Conservation (phyloP, 2,113 vertebrate genomes). For the Copsychus sechellarum region DNA sequence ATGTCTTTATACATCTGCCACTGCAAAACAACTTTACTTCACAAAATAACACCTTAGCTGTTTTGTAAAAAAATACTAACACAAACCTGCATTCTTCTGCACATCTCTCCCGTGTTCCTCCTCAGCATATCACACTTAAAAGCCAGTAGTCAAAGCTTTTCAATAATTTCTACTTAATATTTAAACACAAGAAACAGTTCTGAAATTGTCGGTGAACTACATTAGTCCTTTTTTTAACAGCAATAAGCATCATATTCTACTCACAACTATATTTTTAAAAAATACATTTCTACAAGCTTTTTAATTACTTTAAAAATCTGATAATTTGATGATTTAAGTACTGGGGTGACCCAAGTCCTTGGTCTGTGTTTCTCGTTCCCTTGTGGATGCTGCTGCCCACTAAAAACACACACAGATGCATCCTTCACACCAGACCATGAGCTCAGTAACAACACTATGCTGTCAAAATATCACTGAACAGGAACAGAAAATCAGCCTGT, state of each 20-base stretch:
- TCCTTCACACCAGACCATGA: accelerated
- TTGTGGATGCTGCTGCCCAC: not conserved
- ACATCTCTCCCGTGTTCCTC: not conserved
- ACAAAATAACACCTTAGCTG: not conserved
- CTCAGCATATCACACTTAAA: not conserved
- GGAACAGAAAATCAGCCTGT: not conserved
- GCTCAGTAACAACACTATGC: not conserved
- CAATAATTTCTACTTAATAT: not conserved
- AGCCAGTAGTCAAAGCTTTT: not conserved
- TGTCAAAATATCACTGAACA: not conserved
- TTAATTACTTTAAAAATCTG: not conserved
- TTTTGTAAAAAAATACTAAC: not conserved
- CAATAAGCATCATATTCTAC: not conserved
- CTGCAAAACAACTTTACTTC: not conserved
- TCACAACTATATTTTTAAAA: not conserved
- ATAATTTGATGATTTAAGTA: not conserved
- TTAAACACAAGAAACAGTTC: not conserved
- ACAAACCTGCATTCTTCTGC: not conserved
- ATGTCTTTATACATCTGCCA: not conserved
- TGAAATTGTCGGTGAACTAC: not conserved
- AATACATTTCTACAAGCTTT: not conserved
- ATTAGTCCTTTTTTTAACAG: not conserved
- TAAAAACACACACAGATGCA: not conserved
- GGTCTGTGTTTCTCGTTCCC: not conserved
- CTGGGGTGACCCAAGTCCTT: accelerated